Percentiles rank a stretch among this genome's conserved stretches.
phyloP scores from a whole-genome alignment of 30 jellyfish, hydroid and myxozoan species.

The Clytia hemisphaerica region DNA sequence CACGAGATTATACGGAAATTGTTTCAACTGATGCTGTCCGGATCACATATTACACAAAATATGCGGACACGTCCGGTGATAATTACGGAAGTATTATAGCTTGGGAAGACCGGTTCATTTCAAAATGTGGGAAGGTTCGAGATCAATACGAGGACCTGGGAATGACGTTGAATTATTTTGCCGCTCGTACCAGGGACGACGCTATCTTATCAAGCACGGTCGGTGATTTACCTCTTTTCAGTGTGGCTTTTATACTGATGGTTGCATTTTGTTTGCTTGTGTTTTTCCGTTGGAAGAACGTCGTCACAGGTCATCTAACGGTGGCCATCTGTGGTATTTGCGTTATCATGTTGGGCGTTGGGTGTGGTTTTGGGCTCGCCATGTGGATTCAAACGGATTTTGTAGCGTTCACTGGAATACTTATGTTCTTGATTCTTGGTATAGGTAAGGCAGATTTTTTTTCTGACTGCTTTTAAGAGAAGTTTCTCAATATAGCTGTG shows the following conservation, averaged over 20 bases:
- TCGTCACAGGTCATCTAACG: slow-evolving; percentile 10
- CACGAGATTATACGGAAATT: too few species aligned
- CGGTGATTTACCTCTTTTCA: slow-evolving; percentile 10
- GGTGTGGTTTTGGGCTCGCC: slow-evolving; percentile 17
- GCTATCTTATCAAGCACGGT: slow-evolving; percentile 11
- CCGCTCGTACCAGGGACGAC: slow-evolving; percentile 18
- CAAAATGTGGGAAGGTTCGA: background rate
- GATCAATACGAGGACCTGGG: slow-evolving; percentile 2
- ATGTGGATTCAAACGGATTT: slow-evolving; percentile 57
- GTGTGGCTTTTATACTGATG: slow-evolving; percentile 19
- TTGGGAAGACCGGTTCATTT: slow-evolving; percentile 14
- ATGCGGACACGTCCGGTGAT: slow-evolving; percentile 1
- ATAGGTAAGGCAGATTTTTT: slow-evolving; percentile 18
- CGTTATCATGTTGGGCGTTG: slow-evolving; percentile 14
- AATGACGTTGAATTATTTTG: background rate
- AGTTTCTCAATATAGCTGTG: too few species aligned
- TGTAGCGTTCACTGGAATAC: slow-evolving; percentile 52
- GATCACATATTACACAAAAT: slow-evolving; percentile 4
- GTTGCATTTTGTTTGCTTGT: slow-evolving; percentile 7
- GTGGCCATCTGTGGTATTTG: slow-evolving; percentile 6
- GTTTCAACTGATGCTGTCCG: slow-evolving; percentile 15
- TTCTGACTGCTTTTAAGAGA: too few species aligned
- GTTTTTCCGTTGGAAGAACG: slow-evolving; percentile 40
- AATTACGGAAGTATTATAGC: background rate
- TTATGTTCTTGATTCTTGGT: slow-evolving; percentile 16